Evolutionary conservation across 1,140 invertebrate genomes (phyloP).

Genomic region (Cherax destructor): DNA sequence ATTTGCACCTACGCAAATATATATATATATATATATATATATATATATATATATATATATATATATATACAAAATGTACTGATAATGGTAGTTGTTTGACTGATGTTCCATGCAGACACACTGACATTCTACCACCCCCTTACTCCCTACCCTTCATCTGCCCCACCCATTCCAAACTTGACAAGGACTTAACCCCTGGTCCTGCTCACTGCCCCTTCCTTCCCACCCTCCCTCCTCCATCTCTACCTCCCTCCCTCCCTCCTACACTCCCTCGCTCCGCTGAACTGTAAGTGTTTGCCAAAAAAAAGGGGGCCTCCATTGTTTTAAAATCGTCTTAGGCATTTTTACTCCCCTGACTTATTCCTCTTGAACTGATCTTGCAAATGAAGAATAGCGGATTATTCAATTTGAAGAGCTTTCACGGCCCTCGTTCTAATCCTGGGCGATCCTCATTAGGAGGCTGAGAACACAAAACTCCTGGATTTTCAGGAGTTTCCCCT

Average conservation of each 20-base stretch:
- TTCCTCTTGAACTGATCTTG: slow-evolving; percentile 68
- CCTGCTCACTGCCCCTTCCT: background rate
- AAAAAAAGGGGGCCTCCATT: slow-evolving; percentile 52
- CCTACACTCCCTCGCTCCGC: slow-evolving; percentile 2
- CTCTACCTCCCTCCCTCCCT: background rate
- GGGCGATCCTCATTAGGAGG: slow-evolving; percentile 60
- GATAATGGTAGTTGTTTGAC: background rate
- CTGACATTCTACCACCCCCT: background rate
- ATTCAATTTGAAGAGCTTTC: slow-evolving; percentile 69
- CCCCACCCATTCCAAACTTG: background rate
- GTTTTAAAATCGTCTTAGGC: slow-evolving; percentile 68
- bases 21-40: slow-evolving; percentile 31
- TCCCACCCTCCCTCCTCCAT: background rate
- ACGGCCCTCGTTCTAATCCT: slow-evolving; percentile 60
- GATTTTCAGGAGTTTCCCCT: slow-evolving; percentile 50
- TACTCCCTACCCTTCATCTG: too few relatives aligned
- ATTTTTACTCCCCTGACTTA: slow-evolving; percentile 66
- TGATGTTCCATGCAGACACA: background rate
- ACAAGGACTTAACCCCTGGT: background rate
- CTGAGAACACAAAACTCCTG: slow-evolving; percentile 53
- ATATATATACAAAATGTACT: background rate
- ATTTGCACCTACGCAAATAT: too few relatives aligned
- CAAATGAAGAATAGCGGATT: slow-evolving; percentile 68
- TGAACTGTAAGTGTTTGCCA: slow-evolving; percentile 43
- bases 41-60: slow-evolving; percentile 32